These are phyloP conservation scores for Rapana venosa DNA, from an alignment of 2,888 invertebrate genomes.

Conservation along the genomic window DNA sequence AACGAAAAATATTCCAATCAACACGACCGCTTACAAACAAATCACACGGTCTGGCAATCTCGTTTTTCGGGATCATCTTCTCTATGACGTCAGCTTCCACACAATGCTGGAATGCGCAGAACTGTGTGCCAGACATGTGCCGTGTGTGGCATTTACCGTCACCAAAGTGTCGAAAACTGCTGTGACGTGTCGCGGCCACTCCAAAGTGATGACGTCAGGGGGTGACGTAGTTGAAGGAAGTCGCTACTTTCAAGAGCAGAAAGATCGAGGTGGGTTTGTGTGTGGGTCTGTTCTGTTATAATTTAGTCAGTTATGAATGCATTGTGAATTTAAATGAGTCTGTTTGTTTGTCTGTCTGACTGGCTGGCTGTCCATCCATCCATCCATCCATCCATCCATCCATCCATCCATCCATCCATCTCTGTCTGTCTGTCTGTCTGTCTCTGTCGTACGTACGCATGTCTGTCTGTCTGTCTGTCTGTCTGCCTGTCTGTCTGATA, in stretches of 20 bases:
- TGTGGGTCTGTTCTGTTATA: too few species aligned
- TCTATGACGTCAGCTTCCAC: neutral
- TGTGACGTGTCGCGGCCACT: conserved; percentile 25
- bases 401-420: too few species aligned
- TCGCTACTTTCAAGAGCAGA: neutral
- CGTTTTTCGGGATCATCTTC: neutral
- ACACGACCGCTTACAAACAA: neutral
- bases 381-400: too few species aligned
- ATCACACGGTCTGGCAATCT: neutral
- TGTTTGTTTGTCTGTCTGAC: too few species aligned
- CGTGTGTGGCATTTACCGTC: neutral
- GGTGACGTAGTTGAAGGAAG: neutral
- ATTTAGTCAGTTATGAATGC: too few species aligned
- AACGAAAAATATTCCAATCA: neutral
- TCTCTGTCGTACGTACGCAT: too few species aligned
- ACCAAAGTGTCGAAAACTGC: neutral
- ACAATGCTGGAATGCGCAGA: neutral
- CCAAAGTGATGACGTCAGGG: conserved; percentile 10
- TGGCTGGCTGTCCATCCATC: too few species aligned
- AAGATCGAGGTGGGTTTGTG: neutral
- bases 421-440: too few species aligned
- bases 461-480: neutral
- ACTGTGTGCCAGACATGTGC: neutral
- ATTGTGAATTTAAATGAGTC: too few species aligned
- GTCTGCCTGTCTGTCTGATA: neutral